These are phyloP conservation scores for Archaeoteleia sp. DNA, from an alignment of 2,888 invertebrate genomes.

Conservation along the genomic window DNA sequence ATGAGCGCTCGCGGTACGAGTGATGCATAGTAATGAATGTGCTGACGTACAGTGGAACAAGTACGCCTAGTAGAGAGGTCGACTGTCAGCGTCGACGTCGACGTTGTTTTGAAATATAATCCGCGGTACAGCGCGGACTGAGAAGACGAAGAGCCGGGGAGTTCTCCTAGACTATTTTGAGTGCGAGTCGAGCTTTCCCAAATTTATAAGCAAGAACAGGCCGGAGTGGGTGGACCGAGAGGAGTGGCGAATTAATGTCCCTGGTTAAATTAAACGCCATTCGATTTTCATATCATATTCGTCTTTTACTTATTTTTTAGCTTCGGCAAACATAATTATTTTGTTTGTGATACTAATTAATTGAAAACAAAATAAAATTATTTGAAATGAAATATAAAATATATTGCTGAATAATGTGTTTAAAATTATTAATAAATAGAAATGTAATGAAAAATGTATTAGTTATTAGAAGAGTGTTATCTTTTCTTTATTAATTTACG, in stretches of 20 bases:
- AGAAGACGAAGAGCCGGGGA: slow-evolving; percentile 37
- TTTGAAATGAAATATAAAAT: no score
- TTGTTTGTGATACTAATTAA: no score
- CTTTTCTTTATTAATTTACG: no score
- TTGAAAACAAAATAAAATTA: no score
- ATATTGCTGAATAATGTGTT: no score
- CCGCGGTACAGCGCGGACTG: slow-evolving; percentile 48
- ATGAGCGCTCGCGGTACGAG: not conserved
- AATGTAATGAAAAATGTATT: no score
- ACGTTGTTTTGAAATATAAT: slow-evolving; percentile 65
- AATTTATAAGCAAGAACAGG: slow-evolving; percentile 69
- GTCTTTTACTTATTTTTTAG: not conserved
- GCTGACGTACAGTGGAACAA: not conserved
- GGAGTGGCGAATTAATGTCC: slow-evolving; percentile 66
- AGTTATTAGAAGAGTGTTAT: no score
- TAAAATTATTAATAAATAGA: no score
- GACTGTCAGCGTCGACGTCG: slow-evolving; percentile 7
- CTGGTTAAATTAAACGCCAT: slow-evolving; percentile 65
- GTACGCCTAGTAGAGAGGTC: not conserved
- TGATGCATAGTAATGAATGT: not conserved
- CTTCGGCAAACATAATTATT: slow-evolving; percentile 1
- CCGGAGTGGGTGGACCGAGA: slow-evolving; percentile 61
- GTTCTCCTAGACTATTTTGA: slow-evolving; percentile 69
- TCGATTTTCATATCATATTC: slow-evolving; percentile 37
- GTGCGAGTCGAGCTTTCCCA: slow-evolving; percentile 67